Evolutionary conservation across 2,113 vertebrate genomes (phyloP), one percentile per base, ranked within the genome.

Genomic region (Oxyura jamaicensis): DNA sequence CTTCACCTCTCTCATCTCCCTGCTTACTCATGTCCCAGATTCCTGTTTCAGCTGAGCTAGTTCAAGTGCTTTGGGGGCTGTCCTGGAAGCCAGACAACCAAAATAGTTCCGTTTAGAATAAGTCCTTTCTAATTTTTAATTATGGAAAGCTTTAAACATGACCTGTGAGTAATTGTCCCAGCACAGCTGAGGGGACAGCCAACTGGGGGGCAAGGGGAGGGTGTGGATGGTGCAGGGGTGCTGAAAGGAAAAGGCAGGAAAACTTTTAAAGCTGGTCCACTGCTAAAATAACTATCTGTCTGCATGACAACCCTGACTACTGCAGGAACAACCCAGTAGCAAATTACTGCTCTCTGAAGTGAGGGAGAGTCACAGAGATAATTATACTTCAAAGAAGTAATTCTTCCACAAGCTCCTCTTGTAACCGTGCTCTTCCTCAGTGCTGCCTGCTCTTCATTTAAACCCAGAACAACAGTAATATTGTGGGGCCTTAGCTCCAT

Each of bases 401-500:
- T 78, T 31, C 67, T 81, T 92, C 73, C 73, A 77, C 55, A 31
- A 63, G 19, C 13, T 74, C 6, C 19, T 36, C 22, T 48, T 65
- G 3, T 53, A 79, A 69, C 29, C 33, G 29, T 0, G 0, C 31
- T 71, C 36, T 79, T 36, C 52, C 62, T 72, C 31, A 29, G 11
- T 55, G 29, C 19, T 3, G 18, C 36, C 6, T 10, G 17, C 8
- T 10, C 2, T 76, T 75, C 13, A 8, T 63, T 83, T 50, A 88
- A 74, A 52, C 8, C 41, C 59, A 62, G 50, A 74, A 16, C n/a
- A 74, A 13, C 18, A 65, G 39, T 33, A 33, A 20, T 4, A 41
- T 5, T 0, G 0, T 39, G 42, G 26, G 6, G 20, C 58, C 72
- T 78, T 33, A 39, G 4, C n/a, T 63, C 33, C 11, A 1, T 35